Evolutionary conservation across 2,888 invertebrate genomes (phyloP), one percentile per base, ranked within the genome.

Genomic region (Cheilosia vulpina): DNA sequence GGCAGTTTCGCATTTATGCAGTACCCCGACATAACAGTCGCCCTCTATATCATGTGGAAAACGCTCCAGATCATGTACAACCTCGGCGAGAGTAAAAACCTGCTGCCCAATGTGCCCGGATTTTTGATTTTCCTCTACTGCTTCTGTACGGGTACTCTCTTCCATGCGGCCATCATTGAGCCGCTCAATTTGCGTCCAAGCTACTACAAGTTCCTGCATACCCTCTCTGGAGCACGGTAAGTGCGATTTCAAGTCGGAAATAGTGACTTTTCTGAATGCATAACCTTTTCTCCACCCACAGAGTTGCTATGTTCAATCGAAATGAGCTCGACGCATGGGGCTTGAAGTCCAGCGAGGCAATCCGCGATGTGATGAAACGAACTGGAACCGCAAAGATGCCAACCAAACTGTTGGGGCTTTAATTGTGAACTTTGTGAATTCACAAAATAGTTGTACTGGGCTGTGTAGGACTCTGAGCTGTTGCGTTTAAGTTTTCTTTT

Each of bases 11-110:
- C 95, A 43, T 96, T 97, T 93, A 92, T 93, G 31, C 94, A 95
- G 88, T 97, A 96, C 92, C 96, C 96, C 41, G 96, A 96, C 89
- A 95, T 95, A 52, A 96, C 96, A 0, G 94, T 97, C 65, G 95
- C 97, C n/a, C 93, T 97, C 34, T 97, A 97, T 91, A 94, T 96
- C 6, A 94, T 96, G 92, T 96, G 97, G 96, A 97, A 97, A 93
- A 94, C 95, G 57, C 93, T 96, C 50, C 97, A 97, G 94, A 93
- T 96, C 66, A 90, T 95, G n/a, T 96, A 96, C 92, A 94, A 94
- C 87, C 93, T 94, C 82, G 95, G 95, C n/a, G 94, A 95, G 45
- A 94, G 95, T 41, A 93, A 93, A 73, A 95, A 95, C 58, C 90
- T 93, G 63, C 89, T 96, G 63, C 96, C 96, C 15, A 93, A 94